Evolutionary conservation across 2,888 invertebrate species (phyloP), one percentile per base, ranked within the genome.

Genomic region (Drosophila glabriapex): DNA sequence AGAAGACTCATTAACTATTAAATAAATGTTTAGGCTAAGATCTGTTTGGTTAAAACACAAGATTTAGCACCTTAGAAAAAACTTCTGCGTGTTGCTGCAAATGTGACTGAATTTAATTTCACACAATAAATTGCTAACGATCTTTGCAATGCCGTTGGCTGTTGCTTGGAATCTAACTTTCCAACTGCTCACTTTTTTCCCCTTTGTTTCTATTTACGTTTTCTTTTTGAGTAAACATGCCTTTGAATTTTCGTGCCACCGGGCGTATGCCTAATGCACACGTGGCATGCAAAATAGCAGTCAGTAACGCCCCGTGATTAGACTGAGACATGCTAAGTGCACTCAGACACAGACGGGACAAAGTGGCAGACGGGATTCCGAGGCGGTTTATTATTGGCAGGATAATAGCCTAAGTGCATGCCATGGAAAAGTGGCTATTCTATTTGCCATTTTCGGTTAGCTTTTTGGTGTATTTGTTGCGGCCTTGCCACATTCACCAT

Each of bases 271-370:
- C 75, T 85, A 85, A 85, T 85, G 86, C 86, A 78, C 78, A 69
- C 53, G 66, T 71, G 76, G 72, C 85, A 85, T 85, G 85, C 89
- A 86, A 85, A 85, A 78, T 76, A 80, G 84, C 86, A 85, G 89
- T 85, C 84, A 75, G 85, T 69, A 83, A 85, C 85, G 85, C 85
- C 89, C 82, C 68, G 68, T 85, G 83, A 85, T 88, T 88, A 83
- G 89, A 60, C 82, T 68, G 63, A 73, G 89, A 78, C 85, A 85
- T 84, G 85, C 89, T 73, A 85, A 85, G 80, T 83, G 74, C 79
- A 72, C 77, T 71, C 81, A 78, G 63, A 62, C 52, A 58, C 59
- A 37, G 22, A 35, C 6, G 12, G 25, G 7, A 56, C 49, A 10
- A 12, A 10, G 16, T 10, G 37, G n/a, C n/a, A 25, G 35, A 16